These are phyloP conservation scores for Vesta saturnalis DNA, from an alignment of 2,888 invertebrate species.

Conservation along the genomic window DNA sequence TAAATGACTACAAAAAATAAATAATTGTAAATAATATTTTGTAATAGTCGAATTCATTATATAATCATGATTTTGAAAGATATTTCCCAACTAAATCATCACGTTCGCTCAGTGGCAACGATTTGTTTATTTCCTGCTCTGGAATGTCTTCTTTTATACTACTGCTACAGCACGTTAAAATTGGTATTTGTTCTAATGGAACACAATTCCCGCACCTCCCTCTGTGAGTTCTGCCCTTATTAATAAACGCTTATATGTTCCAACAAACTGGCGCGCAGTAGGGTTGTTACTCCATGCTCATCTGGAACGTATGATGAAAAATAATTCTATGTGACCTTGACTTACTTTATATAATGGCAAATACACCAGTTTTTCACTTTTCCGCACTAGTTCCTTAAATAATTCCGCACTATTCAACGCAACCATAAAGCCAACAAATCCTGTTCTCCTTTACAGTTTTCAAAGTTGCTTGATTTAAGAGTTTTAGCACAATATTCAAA, in stretches of 20 bases:
- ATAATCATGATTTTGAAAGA: neutral
- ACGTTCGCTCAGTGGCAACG: neutral
- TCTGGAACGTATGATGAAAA: neutral
- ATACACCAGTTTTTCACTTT: neutral
- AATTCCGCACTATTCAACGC: neutral
- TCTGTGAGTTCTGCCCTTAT: neutral
- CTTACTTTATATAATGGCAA: neutral
- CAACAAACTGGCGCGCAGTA: neutral
- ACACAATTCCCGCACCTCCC: neutral
- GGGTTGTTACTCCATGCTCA: neutral
- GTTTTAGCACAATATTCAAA: neutral
- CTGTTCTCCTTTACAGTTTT: neutral
- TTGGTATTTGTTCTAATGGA: neutral
- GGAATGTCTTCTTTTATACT: too few species aligned
- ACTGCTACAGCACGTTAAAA: neutral
- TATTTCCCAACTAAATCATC: neutral
- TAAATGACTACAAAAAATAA: neutral
- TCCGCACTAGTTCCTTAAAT: neutral
- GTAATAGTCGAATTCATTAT: too few species aligned
- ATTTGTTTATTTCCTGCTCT: too few species aligned
- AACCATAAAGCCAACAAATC: neutral
- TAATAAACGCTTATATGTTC: neutral
- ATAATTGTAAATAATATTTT: too few species aligned
- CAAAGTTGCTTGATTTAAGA: neutral
- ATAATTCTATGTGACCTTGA: neutral